phyloP scores from a whole-genome alignment of 2,113 vertebrate species.

The Solea senegalensis region DNA sequence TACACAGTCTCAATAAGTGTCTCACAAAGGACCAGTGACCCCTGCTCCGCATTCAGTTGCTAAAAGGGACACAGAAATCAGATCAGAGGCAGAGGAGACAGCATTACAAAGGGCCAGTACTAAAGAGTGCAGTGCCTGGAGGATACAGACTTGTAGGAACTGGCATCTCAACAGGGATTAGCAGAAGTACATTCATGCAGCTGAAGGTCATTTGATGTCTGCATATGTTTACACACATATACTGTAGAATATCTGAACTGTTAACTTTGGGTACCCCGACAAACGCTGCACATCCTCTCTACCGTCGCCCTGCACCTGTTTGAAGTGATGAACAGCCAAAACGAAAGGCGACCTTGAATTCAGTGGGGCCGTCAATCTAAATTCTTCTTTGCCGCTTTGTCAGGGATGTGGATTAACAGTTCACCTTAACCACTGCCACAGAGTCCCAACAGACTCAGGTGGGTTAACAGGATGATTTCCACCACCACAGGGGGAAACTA shows the following conservation, averaged over 20 bases:
- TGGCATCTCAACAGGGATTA: constrained; percentile 64
- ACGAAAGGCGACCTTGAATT: not conserved
- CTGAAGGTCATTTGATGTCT: constrained; percentile 55
- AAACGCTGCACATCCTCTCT: not conserved
- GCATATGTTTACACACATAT: not conserved
- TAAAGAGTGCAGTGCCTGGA: constrained; percentile 50
- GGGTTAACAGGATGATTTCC: too few relatives aligned
- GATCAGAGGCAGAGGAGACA: constrained; percentile 55
- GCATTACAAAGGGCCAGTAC: constrained; percentile 50
- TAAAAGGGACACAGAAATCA: constrained; percentile 67
- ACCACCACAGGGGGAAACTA: too few relatives aligned
- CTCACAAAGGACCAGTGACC: constrained; percentile 92
- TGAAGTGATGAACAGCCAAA: not conserved
- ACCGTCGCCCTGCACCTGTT: constrained; percentile 6
- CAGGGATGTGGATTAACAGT: not conserved
- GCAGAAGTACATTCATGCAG: constrained; percentile 27
- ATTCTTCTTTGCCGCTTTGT: not conserved
- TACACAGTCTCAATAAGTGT: constrained; percentile 94
- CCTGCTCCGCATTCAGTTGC: constrained; percentile 87
- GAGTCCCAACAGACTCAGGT: too few relatives aligned
- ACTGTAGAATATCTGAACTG: not conserved
- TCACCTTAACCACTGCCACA: not conserved
- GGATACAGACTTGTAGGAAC: constrained; percentile 49
- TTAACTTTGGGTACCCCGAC: not conserved
- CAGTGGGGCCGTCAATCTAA: not conserved